Evolutionary conservation across 2,113 vertebrate species (phyloP).

Genomic region (Anolis sagrei): DNA sequence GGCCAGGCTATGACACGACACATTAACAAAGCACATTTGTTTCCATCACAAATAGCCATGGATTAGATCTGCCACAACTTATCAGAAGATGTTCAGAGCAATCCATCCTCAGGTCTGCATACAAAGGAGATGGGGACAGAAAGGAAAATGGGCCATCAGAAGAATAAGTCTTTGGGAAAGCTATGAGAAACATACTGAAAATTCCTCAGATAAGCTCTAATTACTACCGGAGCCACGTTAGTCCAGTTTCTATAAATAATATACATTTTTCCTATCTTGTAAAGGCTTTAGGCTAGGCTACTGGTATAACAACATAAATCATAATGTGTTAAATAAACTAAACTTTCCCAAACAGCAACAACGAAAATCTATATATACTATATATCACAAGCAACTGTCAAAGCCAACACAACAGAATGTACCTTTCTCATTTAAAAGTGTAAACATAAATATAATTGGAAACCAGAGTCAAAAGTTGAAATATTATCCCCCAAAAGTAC

Average conservation of each 20-base stretch:
- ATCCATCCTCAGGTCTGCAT: background rate
- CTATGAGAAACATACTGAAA: slow-evolving; percentile 18
- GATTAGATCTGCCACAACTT: background rate
- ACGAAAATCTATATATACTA: background rate
- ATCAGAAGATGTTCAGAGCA: background rate
- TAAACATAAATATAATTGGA: background rate
- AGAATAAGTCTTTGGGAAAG: slow-evolving; percentile 19
- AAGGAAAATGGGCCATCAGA: background rate
- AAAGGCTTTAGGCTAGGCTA: slow-evolving; percentile 7
- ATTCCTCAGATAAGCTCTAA: slow-evolving; percentile 23
- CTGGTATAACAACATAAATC: slow-evolving; percentile 31
- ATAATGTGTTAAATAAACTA: background rate
- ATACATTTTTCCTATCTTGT: slow-evolving; percentile 8
- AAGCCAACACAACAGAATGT: background rate
- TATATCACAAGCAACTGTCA: slow-evolving; percentile 18
- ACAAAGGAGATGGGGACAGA: background rate
- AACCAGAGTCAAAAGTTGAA: slow-evolving; percentile 2
- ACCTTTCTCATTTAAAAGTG: slow-evolving; percentile 5
- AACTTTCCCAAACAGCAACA: background rate
- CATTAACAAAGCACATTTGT: background rate
- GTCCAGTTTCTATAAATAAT: slow-evolving; percentile 22
- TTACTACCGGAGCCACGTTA: background rate
- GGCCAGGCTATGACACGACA: background rate
- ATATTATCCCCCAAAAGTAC: slow-evolving; percentile 8
- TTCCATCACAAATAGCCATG: background rate